A percentile compares a stretch with the other conserved stretches of the same genome.
Conservation (phyloP, 2,888 invertebrate species). For the Microctonus aethiopoides region DNA sequence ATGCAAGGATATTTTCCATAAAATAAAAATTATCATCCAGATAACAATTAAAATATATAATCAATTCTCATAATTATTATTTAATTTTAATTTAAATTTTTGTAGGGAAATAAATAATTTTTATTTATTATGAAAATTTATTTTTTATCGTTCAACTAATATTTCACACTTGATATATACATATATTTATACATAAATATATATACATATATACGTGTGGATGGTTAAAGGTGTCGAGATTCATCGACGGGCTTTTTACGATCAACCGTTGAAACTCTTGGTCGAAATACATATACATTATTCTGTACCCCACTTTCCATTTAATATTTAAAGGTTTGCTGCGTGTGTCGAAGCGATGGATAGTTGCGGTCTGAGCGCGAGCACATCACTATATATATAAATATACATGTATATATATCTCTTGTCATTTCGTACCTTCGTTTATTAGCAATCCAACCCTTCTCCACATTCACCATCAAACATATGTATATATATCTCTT, state of each 20-base stretch:
- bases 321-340: conserved; percentile 65
- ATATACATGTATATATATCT: too few species aligned
- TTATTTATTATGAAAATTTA: not conserved
- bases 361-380: conserved; percentile 58
- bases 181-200: conserved; percentile 12
- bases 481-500: conserved; percentile 12
- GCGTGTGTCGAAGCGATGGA: conserved; percentile 61
- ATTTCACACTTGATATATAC: not conserved
- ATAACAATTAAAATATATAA: conserved; percentile 18
- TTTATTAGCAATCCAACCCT: conserved; percentile 51
- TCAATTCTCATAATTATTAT: not conserved
- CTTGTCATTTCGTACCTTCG: conserved; percentile 39
- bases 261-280: conserved; percentile 41
- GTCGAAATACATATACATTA: not conserved
- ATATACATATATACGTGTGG: conserved; percentile 14
- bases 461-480: conserved; percentile 27
- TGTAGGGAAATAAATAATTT: not conserved
- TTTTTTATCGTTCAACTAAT: not conserved
- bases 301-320: conserved; percentile 45
- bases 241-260: conserved; percentile 53
- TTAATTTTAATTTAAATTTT: not conserved
- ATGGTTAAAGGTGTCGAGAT: conserved; percentile 7
- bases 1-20: conserved; percentile 64
- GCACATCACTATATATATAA: too few species aligned
- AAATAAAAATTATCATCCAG: conserved; percentile 50